These are phyloP conservation scores for Glossosoma conforme DNA, from an alignment of 1,140 invertebrate genomes.

Conservation along the genomic window DNA sequence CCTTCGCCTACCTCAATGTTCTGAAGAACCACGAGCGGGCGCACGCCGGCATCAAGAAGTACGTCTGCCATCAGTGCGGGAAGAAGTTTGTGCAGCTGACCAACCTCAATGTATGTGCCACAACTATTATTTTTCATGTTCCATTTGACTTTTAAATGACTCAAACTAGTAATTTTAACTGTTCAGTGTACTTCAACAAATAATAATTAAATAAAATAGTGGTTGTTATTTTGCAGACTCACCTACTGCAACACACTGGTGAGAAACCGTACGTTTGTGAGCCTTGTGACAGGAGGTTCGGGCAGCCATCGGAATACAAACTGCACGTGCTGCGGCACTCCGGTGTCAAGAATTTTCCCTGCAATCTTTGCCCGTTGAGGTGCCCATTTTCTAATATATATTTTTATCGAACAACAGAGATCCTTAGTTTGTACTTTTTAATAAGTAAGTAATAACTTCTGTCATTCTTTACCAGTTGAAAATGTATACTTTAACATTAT, in stretches of 20 bases:
- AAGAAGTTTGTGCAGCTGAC: conserved; percentile 29
- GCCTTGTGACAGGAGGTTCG: conserved; percentile 20
- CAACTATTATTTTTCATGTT: not conserved
- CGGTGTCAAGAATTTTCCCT: conserved; percentile 26
- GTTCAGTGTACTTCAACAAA: not conserved
- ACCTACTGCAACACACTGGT: conserved; percentile 26
- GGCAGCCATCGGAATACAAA: conserved; percentile 26
- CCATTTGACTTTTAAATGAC: not conserved
- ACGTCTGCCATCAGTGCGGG: conserved; percentile 18
- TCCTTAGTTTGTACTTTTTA: not conserved
- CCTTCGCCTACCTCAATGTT: conserved; percentile 49
- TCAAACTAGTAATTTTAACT: not conserved
- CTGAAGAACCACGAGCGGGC: conserved; percentile 26
- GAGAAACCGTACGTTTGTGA: conserved; percentile 28
- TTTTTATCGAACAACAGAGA: not conserved
- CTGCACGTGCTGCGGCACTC: conserved; percentile 24
- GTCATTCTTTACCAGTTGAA: not conserved
- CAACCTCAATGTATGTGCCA: conserved; percentile 25
- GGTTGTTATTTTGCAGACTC: conserved; percentile 17
- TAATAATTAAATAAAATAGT: not conserved
- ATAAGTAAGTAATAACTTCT: not conserved
- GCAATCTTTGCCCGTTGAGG: conserved; percentile 23
- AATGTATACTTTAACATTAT: conserved; percentile 7
- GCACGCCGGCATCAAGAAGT: conserved; percentile 28
- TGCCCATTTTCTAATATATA: not conserved